Base-by-base conservation (phyloP, 2,113 vertebrate species). In the Mobula hypostoma region DNA sequence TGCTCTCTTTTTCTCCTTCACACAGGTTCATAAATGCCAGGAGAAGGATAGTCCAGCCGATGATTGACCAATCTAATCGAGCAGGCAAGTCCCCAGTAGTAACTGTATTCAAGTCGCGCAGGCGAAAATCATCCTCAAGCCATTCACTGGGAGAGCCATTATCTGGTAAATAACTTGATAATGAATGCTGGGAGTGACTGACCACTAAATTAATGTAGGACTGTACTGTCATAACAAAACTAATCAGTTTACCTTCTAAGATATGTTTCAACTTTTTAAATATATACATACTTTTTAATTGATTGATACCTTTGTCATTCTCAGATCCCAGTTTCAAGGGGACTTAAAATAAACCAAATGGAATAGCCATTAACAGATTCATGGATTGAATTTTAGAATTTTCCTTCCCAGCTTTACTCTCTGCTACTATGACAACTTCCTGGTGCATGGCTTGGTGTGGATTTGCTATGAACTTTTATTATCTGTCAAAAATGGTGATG, bases 61-160 rank as follows among this genome's bases (percentile, higher is more conserved):
- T 99, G 99, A 99, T 99, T 97, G 99, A 99, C 98, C 99, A 99
- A 97, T 99, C 99, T 95, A 99, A 99, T 97, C 97, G 99, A 98
- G 99, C 99, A 99, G 99, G 99, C 97, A 98, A 99, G 99, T 99
- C 96, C 96, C 96, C 96, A 95, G 0, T 97, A 97, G 95, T 98
- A 97, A 97, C 98, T 96, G 96, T 98, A 96, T 97, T 98, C 96
- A 95, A 96, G 97, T 98, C 96, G 94, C 94, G 94, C 96, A 97
- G 95, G 96, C 95, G 17, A 97, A 97, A 98, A 95, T 95, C 96
- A 95, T 97, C 97, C 96, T 96, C 96, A 96, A 97, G 97, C 97
- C 97, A 97, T 98, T 96, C 97, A 98, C 97, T 94, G 48, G 97
- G 97, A 98, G 97, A 96, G 97, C 97, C 94, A 94, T 96, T 97